Percentiles rank a stretch among this genome's conserved stretches.
Evolutionary conservation across 2,888 invertebrate species (phyloP).

Genomic region (Linyphia triangularis): DNA sequence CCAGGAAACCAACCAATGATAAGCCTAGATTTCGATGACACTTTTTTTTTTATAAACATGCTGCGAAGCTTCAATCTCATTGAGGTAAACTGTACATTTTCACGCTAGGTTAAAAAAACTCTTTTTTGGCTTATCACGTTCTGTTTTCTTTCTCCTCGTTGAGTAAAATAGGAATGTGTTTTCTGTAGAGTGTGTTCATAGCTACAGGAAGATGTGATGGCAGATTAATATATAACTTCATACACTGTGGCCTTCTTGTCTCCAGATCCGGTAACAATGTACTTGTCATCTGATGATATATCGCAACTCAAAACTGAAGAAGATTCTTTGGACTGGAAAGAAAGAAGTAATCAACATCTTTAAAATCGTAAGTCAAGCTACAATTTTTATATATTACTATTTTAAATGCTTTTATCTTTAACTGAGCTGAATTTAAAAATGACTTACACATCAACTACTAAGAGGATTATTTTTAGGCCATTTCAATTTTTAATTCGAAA

Average conservation of each 20-base stretch:
- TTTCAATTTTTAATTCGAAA: too few relatives aligned
- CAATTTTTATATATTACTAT: background rate
- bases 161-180: constrained; percentile 59
- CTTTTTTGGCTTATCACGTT: constrained; percentile 37
- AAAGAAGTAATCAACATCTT: constrained; percentile 47
- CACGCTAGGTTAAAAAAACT: background rate
- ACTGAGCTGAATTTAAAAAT: too few relatives aligned
- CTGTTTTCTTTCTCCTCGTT: background rate
- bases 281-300: constrained; percentile 97
- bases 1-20: constrained; percentile 7
- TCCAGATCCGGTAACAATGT: constrained; percentile 97
- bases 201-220: constrained; percentile 37
- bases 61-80: background rate
- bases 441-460: too few relatives aligned
- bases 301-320: constrained; percentile 98
- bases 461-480: too few relatives aligned
- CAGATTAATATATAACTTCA: constrained; percentile 90
- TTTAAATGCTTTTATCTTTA: background rate
- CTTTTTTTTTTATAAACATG: constrained; percentile 33
- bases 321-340: constrained; percentile 87
- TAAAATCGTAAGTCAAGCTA: background rate
- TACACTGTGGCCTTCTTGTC: constrained; percentile 98
- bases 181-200: constrained; percentile 45
- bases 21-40: constrained; percentile 10
- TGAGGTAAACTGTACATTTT: constrained; percentile 37